Conservation (phyloP, 2,888 invertebrate genomes). For the Meganola albula region DNA sequence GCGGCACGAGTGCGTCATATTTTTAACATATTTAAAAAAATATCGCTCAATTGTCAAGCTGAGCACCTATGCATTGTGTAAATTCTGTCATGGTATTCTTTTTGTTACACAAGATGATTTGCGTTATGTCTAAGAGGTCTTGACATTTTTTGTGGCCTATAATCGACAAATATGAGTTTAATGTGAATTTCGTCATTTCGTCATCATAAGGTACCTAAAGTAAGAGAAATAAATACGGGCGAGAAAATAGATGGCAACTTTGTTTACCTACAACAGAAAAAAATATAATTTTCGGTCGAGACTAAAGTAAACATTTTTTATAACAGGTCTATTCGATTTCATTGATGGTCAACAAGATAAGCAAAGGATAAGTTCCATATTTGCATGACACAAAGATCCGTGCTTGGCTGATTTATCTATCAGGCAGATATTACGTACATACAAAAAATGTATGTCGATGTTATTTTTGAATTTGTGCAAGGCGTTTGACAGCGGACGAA, state of each 20-base stretch:
- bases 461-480: constrained; percentile 78
- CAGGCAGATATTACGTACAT: constrained; percentile 55
- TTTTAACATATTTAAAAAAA: constrained; percentile 37
- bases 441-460: constrained; percentile 68
- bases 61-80: constrained; percentile 47
- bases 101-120: constrained; percentile 41
- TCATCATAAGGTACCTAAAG: no score
- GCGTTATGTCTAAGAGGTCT: constrained; percentile 18
- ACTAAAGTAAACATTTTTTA: no score
- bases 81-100: no score
- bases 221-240: no score
- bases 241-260: no score
- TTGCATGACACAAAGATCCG: constrained; percentile 70
- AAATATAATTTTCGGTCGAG: no score
- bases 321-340: constrained; percentile 38
- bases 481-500: constrained; percentile 71
- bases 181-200: constrained; percentile 14
- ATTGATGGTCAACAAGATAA: constrained; percentile 63
- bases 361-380: constrained; percentile 65
- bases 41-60: constrained; percentile 58
- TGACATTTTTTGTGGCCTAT: constrained; percentile 10
- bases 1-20: constrained; percentile 56
- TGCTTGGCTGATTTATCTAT: constrained; percentile 68
- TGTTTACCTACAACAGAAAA: no score
- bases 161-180: constrained; percentile 11